Evolutionary conservation across 2,797 vertebrate species (phyloP).

Genomic region (Menidia menidia): DNA sequence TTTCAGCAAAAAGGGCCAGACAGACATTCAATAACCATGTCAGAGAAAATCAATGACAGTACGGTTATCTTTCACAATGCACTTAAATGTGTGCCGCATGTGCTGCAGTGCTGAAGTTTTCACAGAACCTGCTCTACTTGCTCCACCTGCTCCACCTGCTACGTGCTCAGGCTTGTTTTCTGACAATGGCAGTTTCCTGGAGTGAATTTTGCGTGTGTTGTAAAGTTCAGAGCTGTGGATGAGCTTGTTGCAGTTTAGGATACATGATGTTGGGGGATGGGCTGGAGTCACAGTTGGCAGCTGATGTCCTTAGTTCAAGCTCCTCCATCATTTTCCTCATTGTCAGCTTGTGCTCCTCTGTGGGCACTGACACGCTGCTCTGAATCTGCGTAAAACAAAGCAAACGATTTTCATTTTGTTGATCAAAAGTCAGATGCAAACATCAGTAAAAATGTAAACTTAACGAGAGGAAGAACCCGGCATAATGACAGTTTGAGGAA

Average conservation of each 20-base stretch:
- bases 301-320: constrained; percentile 39
- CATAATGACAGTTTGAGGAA: not conserved
- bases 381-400: constrained; percentile 63
- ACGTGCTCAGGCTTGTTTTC: not conserved
- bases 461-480: not conserved
- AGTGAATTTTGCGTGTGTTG: not conserved
- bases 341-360: constrained; percentile 60
- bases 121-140: not conserved
- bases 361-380: constrained; percentile 39
- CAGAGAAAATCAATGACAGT: constrained; percentile 47
- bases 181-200: not conserved
- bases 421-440: not conserved
- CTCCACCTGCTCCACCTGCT: not conserved
- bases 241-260: constrained; percentile 54
- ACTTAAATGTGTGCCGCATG: not conserved
- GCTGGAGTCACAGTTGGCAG: constrained; percentile 50
- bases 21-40: constrained; percentile 25
- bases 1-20: constrained; percentile 35
- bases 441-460: not conserved
- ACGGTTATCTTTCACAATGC: not conserved
- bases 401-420: not conserved
- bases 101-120: constrained; percentile 3
- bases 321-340: constrained; percentile 58
- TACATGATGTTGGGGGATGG: constrained; percentile 61
- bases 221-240: not conserved